Evolutionary conservation across 2,888 invertebrate species (phyloP).

Genomic region (Drosophila barbarae): DNA sequence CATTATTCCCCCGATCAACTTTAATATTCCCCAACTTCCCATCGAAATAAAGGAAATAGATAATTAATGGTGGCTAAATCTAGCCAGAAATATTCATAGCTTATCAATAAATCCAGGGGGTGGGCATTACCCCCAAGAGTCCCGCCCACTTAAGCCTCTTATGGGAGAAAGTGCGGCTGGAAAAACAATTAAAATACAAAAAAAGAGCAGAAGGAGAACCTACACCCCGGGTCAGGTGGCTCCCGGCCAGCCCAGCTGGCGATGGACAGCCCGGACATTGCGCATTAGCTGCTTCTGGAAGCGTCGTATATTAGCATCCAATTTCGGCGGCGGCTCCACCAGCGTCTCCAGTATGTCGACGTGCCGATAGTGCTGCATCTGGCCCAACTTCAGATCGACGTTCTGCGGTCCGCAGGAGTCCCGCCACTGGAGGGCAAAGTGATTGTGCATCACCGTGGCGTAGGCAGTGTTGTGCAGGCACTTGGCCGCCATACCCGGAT

Average conservation of each 20-base stretch:
- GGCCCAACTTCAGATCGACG: conserved; percentile 88
- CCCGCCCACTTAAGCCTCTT: conserved; percentile 39
- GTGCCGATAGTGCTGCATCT: conserved; percentile 94
- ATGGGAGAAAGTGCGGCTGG: neutral
- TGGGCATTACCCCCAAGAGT: conserved; percentile 3
- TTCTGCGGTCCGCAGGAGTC: conserved; percentile 89
- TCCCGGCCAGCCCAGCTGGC: conserved; percentile 27
- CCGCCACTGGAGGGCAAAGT: conserved; percentile 91
- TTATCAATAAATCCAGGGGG: neutral
- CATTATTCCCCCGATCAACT: neutral
- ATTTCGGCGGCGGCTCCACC: conserved; percentile 84
- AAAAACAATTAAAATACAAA: conserved; percentile 59
- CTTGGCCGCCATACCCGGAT: conserved; percentile 91
- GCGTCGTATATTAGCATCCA: conserved; percentile 84
- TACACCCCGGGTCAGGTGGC: neutral
- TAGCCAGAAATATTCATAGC: conserved; percentile 1
- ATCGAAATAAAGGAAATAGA: neutral
- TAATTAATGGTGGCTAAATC: conserved; percentile 1
- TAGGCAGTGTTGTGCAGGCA: conserved; percentile 94
- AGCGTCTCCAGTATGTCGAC: conserved; percentile 88
- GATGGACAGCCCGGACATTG: conserved; percentile 24
- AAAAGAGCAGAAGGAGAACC: neutral
- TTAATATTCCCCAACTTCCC: neutral
- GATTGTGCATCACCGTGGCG: conserved; percentile 92
- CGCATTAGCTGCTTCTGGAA: conserved; percentile 46